phyloP scores from a whole-genome alignment of 2,888 invertebrate species.

The Mantis religiosa region DNA sequence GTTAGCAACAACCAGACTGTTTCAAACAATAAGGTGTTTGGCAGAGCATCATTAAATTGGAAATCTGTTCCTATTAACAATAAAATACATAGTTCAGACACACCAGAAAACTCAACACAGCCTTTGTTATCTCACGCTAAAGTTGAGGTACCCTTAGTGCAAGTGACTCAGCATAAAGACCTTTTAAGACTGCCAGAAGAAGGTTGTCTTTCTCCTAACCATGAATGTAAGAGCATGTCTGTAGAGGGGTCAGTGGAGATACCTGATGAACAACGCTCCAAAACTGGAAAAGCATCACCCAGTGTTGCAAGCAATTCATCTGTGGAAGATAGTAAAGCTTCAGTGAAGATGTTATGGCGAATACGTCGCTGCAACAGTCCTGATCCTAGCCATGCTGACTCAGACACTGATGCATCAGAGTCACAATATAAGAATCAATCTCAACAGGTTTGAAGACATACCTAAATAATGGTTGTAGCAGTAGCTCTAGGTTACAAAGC shows the following conservation, averaged over 20 bases:
- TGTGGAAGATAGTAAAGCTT: neutral
- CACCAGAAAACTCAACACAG: neutral
- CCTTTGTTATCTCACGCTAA: neutral
- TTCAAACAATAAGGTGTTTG: neutral
- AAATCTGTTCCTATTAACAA: neutral
- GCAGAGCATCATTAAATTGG: conserved; percentile 14
- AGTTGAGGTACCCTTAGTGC: neutral
- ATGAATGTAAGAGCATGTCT: neutral
- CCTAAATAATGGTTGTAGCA: neutral
- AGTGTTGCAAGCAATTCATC: neutral
- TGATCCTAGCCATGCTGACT: conserved; percentile 19
- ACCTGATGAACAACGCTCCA: neutral
- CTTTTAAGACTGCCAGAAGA: neutral
- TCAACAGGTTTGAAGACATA: neutral
- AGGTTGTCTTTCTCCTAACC: neutral
- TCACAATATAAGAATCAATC: neutral
- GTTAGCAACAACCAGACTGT: neutral
- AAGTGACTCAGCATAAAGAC: neutral
- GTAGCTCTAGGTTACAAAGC: neutral
- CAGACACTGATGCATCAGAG: conserved; percentile 18
- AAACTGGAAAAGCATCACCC: neutral
- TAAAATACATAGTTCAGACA: neutral
- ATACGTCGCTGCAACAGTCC: conserved; percentile 1
- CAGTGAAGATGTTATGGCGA: conserved; percentile 8
- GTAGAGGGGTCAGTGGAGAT: neutral